Evolutionary conservation across 2,888 invertebrate species (phyloP), one percentile per base, ranked within the genome.

Genomic region (Melanchra persicariae): DNA sequence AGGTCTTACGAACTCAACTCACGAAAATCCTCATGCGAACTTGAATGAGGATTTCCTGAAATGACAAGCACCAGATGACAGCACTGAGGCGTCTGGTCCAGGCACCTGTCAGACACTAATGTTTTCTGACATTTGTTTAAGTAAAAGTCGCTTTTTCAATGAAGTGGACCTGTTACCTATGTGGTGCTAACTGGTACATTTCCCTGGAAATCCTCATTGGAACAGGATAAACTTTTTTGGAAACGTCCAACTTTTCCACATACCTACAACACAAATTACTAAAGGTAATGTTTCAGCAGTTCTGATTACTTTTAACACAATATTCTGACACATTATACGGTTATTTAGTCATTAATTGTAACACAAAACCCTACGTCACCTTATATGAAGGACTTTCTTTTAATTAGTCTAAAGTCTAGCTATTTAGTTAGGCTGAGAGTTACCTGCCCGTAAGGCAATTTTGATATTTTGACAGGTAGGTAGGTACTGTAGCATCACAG

Each of bases 311-410:
- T 47, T 63, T 30, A 60, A 74, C 62, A 70, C 40, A 68, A 74
- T 67, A 71, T 70, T 61, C 40, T 30, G 58, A 19, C 40, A 49
- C 8, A 40, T 51, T 64, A 24, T 26, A 71, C 30, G 6, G 67
- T 37, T 68, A 72, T 66, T 69, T 30, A 58, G 54, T 57, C 34
- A 76, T 80, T 77, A 73, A 60, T 60, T 22, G 17, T 68, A 52
- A 79, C 70, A 61, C 51, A 68, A 72, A 70, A 62, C 2, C 52
- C 61, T n/a, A 40, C 49, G 79, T 74, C 80, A 81, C 34, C 49
- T 22, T 9, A n/a, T n/a, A 51, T n/a, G 43, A 57, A 47, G 10
- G 69, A 77, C 74, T 79, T 83, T 69, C 58, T 70, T 70, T 19
- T 59, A 65, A 22, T 73, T 26, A 17, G 54, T 17, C 37, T 45